A percentile compares a stretch with the other conserved stretches of the same genome.
Conservation (phyloP, 1,140 invertebrate genomes). For the Leptoteleia sp. region DNA sequence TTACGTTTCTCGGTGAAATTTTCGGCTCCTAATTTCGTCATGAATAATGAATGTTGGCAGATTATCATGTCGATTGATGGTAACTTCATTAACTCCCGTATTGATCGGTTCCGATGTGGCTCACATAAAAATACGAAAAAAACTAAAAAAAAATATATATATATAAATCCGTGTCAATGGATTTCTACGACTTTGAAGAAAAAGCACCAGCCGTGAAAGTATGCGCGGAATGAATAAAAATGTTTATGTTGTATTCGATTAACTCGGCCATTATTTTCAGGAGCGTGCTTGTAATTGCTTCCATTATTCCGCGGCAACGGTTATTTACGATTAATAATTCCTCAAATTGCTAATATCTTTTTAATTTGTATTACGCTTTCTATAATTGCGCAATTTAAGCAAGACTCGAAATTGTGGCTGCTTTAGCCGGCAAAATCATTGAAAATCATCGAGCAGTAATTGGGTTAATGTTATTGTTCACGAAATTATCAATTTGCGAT, state of each 20-base stretch:
- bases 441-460: slow-evolving; percentile 10
- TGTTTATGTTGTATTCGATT: slow-evolving; percentile 40
- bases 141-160: too few species aligned
- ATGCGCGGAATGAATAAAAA: slow-evolving; percentile 7
- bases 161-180: too few species aligned
- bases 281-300: slow-evolving; percentile 15
- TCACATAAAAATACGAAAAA: too few species aligned
- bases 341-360: slow-evolving; percentile 39
- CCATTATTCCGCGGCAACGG: slow-evolving; percentile 18
- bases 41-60: too few species aligned
- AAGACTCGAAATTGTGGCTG: slow-evolving; percentile 18
- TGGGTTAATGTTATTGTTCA: slow-evolving; percentile 19
- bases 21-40: too few species aligned
- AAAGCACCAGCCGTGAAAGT: too few species aligned
- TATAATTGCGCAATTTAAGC: slow-evolving; percentile 38
- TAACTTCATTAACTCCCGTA: too few species aligned
- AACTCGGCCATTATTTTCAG: slow-evolving; percentile 33
- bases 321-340: slow-evolving; percentile 45
- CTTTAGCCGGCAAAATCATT: slow-evolving; percentile 18
- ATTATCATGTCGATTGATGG: too few species aligned
- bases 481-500: not conserved
- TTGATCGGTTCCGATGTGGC: too few species aligned
- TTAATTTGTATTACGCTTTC: slow-evolving; percentile 46
- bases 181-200: too few species aligned
- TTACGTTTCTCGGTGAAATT: too few species aligned